Base-by-base conservation (phyloP, 2,113 vertebrate genomes). In the Mungos mungo region DNA sequence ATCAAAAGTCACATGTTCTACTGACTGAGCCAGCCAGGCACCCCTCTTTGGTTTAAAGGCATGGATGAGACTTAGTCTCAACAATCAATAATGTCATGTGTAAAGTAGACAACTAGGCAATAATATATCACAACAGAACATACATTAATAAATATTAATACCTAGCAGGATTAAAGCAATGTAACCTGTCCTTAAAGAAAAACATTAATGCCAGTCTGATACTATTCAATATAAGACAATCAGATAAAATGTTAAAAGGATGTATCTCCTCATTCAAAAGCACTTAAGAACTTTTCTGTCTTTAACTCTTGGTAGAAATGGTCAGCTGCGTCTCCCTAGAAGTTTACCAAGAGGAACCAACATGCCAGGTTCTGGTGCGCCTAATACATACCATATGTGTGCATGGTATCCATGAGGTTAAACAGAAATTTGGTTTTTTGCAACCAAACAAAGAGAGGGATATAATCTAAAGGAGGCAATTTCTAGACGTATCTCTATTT, bases 211-310 rank as follows among this genome's bases (percentile, higher is more conserved):
- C 35, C 29, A 90, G 50, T 88, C 8, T 71, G 31, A 47, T 88
- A 68, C 60, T 88, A 92, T 80, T 93, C n/a, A 83, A 52, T 63
- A 45, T 85, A 83, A 97, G 41, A 68, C 45, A 72, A 69, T 60
- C 15, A 76, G 27, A 66, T 63, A 88, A 92, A 92, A 90, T 35
- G 25, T 11, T 94, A 68, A 79, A 76, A 14, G 31, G 4, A 35
- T 83, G 1, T 74, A 79, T 60, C 9, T 90, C 41, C 12, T 90
- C 52, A 82, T 54, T 92, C 38, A 80, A 69, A 98, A 84, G 35
- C 27, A 68, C 74, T 93, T 81, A 45, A 94, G 76, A 90, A 88
- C 19, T 33, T 69, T 38, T 83, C 29, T 79, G 15, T 54, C 57
- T 87, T 72, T 88, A 33, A 38, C 10, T 77, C 68, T 63, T 52